phyloP scores from a whole-genome alignment of 2,113 vertebrate genomes.

The Ciconia boyciana region DNA sequence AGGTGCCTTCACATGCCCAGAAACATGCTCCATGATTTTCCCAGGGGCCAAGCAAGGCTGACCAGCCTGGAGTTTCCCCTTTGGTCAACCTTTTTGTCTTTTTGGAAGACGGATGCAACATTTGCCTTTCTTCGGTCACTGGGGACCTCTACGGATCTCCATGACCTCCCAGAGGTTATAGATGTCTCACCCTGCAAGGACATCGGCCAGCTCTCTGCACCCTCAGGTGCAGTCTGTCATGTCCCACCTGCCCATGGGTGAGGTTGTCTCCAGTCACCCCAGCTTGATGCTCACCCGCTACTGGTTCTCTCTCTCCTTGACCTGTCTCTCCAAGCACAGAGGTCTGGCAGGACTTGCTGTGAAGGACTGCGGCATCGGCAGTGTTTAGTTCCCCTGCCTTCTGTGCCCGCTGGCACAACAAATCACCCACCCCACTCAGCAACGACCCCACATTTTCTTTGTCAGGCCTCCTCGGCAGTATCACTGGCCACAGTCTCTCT shows the following conservation, averaged over 20 bases:
- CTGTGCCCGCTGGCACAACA: not conserved
- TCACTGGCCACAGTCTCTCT: not conserved
- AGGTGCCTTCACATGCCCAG: not conserved
- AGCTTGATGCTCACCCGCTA: not conserved
- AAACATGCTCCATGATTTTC: not conserved
- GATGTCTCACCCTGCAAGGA: not conserved
- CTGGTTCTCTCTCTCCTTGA: not conserved
- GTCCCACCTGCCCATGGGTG: accelerated
- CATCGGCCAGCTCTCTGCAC: not conserved
- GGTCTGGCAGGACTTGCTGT: not conserved
- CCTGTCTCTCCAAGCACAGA: not conserved
- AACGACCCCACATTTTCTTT: not conserved
- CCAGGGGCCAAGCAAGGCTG: not conserved
- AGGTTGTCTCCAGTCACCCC: not conserved
- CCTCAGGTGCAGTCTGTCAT: not conserved
- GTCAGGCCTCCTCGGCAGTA: not conserved
- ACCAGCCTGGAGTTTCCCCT: not conserved
- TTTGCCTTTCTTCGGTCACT: not conserved
- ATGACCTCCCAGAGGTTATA: not conserved
- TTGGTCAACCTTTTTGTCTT: no score
- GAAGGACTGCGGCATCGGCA: not conserved
- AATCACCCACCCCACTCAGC: not conserved
- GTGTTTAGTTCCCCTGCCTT: not conserved
- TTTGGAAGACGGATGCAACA: accelerated
- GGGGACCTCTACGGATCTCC: not conserved